Evolutionary conservation across 2,113 vertebrate species (phyloP).

Genomic region (Lucifuga dentata): DNA sequence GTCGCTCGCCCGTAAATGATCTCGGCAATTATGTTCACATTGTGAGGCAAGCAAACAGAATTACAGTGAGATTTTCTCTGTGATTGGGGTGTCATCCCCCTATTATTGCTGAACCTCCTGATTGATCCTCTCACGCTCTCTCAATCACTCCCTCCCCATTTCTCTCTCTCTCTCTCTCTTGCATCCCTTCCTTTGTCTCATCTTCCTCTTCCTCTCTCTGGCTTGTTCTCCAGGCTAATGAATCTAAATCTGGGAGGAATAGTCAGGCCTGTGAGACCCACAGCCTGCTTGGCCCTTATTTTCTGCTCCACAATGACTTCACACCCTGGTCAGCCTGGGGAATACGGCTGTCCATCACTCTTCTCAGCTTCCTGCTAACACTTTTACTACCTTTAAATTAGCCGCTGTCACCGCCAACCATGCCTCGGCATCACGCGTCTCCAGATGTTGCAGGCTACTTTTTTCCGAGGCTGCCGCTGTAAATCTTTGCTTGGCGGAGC

Average conservation of each 20-base stretch:
- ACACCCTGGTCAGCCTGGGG: constrained; percentile 46
- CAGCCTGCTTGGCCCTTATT: constrained; percentile 46
- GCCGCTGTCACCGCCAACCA: constrained; percentile 65
- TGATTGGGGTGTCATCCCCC: constrained; percentile 71
- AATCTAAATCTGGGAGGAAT: constrained; percentile 57
- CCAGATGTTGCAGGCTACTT: constrained; percentile 75
- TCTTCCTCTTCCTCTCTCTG: constrained; percentile 13
- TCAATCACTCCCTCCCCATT: constrained; percentile 59
- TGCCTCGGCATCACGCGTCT: constrained; percentile 50
- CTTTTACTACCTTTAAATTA: constrained; percentile 81
- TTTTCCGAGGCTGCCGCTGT: constrained; percentile 47
- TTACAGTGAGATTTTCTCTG: constrained; percentile 66
- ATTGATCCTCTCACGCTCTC: constrained; percentile 67
- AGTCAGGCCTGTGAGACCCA: constrained; percentile 42
- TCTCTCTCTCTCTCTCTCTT: constrained; percentile 62
- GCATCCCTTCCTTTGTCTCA: constrained; percentile 66
- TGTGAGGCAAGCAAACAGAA: constrained; percentile 70
- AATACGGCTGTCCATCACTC: constrained; percentile 76
- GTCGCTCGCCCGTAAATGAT: constrained; percentile 55
- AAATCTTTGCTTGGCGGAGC: constrained; percentile 63
- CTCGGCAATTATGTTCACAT: constrained; percentile 58
- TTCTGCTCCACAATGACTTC: constrained; percentile 57
- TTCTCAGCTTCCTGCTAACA: constrained; percentile 54
- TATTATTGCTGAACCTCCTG: constrained; percentile 63
- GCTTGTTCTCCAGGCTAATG: constrained; percentile 54